Evolutionary conservation across 2,797 vertebrate species (phyloP).

Genomic region (Sebastes taczanowskii): DNA sequence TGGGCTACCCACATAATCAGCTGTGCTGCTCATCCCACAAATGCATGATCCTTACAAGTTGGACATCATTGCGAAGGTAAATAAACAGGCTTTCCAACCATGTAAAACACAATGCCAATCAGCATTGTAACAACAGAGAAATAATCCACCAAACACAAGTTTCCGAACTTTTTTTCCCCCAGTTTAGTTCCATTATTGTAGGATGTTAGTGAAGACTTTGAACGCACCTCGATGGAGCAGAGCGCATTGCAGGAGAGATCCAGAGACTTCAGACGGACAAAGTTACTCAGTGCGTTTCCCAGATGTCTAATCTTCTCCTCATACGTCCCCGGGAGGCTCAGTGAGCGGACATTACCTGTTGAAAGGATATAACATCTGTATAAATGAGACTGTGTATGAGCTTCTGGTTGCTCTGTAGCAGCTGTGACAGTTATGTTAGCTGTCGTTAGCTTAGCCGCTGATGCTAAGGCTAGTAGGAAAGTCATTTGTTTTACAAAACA

Average conservation of each 20-base stretch:
- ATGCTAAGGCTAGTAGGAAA: not conserved
- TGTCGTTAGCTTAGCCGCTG: slow-evolving; percentile 23
- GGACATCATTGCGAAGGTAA: too few relatives aligned
- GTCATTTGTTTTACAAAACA: not conserved
- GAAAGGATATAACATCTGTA: not conserved
- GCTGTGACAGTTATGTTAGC: slow-evolving; percentile 25
- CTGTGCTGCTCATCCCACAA: too few relatives aligned
- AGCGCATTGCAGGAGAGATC: slow-evolving; percentile 89
- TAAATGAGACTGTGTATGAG: not conserved
- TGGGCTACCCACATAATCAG: accelerated
- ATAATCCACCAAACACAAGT: too few relatives aligned
- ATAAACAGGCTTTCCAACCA: too few relatives aligned
- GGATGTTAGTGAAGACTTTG: not conserved
- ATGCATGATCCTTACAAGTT: too few relatives aligned
- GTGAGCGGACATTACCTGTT: slow-evolving; percentile 82
- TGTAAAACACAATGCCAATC: accelerated
- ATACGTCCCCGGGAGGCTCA: slow-evolving; percentile 83
- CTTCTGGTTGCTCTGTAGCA: not conserved
- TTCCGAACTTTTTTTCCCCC: accelerated
- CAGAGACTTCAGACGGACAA: slow-evolving; percentile 84
- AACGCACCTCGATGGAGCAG: slow-evolving; percentile 81
- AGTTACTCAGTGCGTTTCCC: slow-evolving; percentile 83
- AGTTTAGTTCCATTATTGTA: too few relatives aligned
- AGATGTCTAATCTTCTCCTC: slow-evolving; percentile 86
- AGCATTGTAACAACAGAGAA: too few relatives aligned